Percentiles rank a stretch among this genome's conserved stretches.
These are phyloP conservation scores for Neocrepidodera transversa DNA, from an alignment of 2,888 invertebrate genomes.

Conservation along the genomic window DNA sequence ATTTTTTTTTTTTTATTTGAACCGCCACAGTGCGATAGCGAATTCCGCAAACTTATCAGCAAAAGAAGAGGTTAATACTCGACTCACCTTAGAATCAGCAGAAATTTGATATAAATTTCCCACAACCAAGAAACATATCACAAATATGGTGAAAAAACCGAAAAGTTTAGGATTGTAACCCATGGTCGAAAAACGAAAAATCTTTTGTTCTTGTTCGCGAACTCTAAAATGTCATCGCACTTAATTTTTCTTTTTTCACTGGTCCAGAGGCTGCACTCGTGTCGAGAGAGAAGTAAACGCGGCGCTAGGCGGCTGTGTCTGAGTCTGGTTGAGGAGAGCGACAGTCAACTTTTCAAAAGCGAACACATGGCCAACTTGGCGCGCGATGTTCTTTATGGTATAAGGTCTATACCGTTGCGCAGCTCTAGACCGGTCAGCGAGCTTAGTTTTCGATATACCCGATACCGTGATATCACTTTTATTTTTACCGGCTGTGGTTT, in stretches of 20 bases:
- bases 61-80: conserved; percentile 6
- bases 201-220: conserved; percentile 26
- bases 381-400: conserved; percentile 34
- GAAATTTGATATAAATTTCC: conserved; percentile 32
- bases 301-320: conserved; percentile 30
- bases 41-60: too few relatives aligned
- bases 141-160: conserved; percentile 30
- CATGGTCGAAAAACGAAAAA: conserved; percentile 30
- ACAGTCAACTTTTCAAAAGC: conserved; percentile 39
- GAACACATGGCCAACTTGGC: conserved; percentile 39
- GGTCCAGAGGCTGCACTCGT: too few relatives aligned
- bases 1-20: too few relatives aligned
- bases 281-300: conserved; percentile 23
- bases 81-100: conserved; percentile 38
- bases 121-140: conserved; percentile 29
- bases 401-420: conserved; percentile 31
- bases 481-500: conserved; percentile 21
- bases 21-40: too few relatives aligned
- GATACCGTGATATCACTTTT: conserved; percentile 30
- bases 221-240: conserved; percentile 40
- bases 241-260: conserved; percentile 21
- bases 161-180: conserved; percentile 33
- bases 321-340: conserved; percentile 16
- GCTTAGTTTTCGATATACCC: too few relatives aligned
- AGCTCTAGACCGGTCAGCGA: conserved; percentile 31